Base-by-base conservation (phyloP, 2,797 vertebrate species). In the Antennarius maculatus region DNA sequence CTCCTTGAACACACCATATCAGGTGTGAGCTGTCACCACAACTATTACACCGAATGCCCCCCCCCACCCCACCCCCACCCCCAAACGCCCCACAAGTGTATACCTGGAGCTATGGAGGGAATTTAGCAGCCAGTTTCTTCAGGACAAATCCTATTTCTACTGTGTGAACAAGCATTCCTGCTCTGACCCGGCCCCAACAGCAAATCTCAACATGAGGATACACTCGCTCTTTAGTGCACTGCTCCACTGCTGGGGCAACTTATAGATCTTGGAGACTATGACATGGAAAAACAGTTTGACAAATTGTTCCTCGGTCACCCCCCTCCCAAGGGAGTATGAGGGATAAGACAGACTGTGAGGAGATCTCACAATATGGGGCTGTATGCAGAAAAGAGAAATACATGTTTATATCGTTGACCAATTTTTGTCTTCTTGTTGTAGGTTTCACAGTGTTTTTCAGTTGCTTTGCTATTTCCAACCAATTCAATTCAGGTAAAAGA, bases 271-370 rank as follows among this genome's bases (percentile, higher is more conserved):
- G 59, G 62, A 83, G 78, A 61, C 81, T 77, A 78, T 83, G 84
- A 85, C 65, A n/a, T 81, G 73, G 74, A 83, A 82, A 83, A 87
- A 87, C 72, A 70, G 70, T 74, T 72, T 89, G 77, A 89, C 77
- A 84, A 87, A 90, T 86, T 86, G 75, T 87, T 71, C 66, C 66
- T 6, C 45, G 85, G 77, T 83, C 71, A 78, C 62, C 83, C 23
- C 23, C 23, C 23, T 23, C 23, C 71, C 70, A 31, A 75, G 79
- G 76, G 81, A 86, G 67, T 15, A 42, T 61, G 63, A 67, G 42
- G 72, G 67, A 89, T 74, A 66, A 80, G 59, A 79, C 51, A 63
- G 60, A 73, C 74, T 74, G 52, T 18, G 73, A 70, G 55, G 39
- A 63, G 42, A 81, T 79, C 53, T 82, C 52, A 53, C 53, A 67